These are phyloP conservation scores for Vireo altiloquus DNA, from an alignment of 2,113 vertebrate genomes.

Conservation along the genomic window DNA sequence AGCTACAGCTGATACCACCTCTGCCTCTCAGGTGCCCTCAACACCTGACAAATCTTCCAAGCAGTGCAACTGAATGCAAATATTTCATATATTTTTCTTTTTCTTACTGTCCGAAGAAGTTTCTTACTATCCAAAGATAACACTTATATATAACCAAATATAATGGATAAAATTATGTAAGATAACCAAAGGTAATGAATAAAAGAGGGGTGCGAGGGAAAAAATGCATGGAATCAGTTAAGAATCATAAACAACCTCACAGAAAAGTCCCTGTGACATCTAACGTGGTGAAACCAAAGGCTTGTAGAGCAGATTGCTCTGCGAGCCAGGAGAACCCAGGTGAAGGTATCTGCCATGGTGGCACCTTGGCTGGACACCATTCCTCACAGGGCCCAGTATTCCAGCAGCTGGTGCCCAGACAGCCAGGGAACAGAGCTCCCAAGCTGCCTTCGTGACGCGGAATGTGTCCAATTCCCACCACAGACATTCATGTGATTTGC, in stretches of 20 bases:
- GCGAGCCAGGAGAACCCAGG: not conserved
- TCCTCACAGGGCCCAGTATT: not conserved
- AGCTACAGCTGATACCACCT: not conserved
- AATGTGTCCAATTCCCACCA: accelerated
- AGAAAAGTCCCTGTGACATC: not conserved
- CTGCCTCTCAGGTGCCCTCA: not conserved
- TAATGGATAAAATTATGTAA: not conserved
- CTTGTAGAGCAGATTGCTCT: not conserved
- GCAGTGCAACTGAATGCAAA: not conserved
- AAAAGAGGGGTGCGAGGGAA: not conserved
- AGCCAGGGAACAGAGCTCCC: not conserved
- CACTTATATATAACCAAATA: not conserved
- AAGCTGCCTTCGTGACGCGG: accelerated
- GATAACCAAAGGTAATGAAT: not conserved
- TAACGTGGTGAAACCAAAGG: not conserved
- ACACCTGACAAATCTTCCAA: not conserved
- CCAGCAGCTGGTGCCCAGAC: not conserved
- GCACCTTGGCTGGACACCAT: not conserved
- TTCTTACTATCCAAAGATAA: not conserved
- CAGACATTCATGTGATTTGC: accelerated
- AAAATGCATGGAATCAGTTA: not conserved
- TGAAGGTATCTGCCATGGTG: not conserved
- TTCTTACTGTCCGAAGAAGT: too few relatives aligned
- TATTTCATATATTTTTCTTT: not conserved
- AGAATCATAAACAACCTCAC: not conserved